Evolutionary conservation across 2,797 vertebrate species (phyloP).

Genomic region (Lateolabrax maculatus): DNA sequence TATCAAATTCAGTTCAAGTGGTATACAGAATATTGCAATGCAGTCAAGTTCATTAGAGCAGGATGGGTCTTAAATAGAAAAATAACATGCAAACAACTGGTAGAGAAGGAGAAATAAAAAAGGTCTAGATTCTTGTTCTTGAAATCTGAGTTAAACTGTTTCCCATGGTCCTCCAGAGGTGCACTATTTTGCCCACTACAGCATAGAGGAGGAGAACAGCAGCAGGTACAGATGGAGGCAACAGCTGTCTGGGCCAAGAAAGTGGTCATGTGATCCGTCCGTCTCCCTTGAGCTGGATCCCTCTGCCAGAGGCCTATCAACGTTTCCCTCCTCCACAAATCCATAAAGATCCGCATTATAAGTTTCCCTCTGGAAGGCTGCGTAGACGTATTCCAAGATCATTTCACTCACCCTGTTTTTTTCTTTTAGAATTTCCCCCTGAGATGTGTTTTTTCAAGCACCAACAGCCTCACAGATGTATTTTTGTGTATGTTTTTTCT

Average conservation of each 20-base stretch:
- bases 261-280: slow-evolving; percentile 62
- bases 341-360: slow-evolving; percentile 47
- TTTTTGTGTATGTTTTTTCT: slow-evolving; percentile 58
- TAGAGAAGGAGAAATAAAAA: not conserved
- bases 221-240: slow-evolving; percentile 69
- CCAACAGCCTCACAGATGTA: slow-evolving; percentile 51
- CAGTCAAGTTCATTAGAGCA: no score
- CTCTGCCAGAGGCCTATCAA: slow-evolving; percentile 57
- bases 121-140: not conserved
- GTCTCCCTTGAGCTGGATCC: slow-evolving; percentile 49
- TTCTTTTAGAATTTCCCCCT: slow-evolving; percentile 30
- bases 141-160: not conserved
- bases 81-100: not conserved
- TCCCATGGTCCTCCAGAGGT: not conserved
- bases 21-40: not conserved
- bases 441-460: slow-evolving; percentile 33
- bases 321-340: slow-evolving; percentile 58
- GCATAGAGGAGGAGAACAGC: slow-evolving; percentile 22
- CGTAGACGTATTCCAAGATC: slow-evolving; percentile 47
- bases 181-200: not conserved
- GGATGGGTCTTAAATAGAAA: not conserved
- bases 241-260: slow-evolving; percentile 72
- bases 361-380: slow-evolving; percentile 42
- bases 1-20: not conserved
- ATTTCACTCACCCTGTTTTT: slow-evolving; percentile 27